Percentiles rank a stretch among this genome's conserved stretches.
Evolutionary conservation across 2,797 vertebrate species (phyloP).

Genomic region (Acanthiza pusilla): DNA sequence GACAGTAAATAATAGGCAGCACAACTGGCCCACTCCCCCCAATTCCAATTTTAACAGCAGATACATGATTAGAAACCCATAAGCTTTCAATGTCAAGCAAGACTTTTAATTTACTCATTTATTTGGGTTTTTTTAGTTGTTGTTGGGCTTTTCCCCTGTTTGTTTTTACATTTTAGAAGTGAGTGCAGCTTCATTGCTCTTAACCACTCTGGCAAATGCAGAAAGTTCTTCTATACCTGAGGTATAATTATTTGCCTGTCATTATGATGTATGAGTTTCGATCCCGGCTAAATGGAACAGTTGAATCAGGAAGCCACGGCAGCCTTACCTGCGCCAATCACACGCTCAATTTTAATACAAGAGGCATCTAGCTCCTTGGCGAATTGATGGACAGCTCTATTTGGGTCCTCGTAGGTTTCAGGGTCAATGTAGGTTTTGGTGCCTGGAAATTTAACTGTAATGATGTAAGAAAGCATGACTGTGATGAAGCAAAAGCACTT

Average conservation of each 20-base stretch:
- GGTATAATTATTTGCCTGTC: constrained; percentile 89
- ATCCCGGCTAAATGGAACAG: constrained; percentile 75
- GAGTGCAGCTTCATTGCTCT: constrained; percentile 61
- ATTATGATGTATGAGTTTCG: constrained; percentile 85
- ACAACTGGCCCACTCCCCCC: not conserved
- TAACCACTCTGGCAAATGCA: constrained; percentile 65
- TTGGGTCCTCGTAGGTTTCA: constrained; percentile 98
- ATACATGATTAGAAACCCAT: constrained; percentile 28
- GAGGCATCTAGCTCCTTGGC: constrained; percentile 99
- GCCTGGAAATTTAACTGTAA: constrained; percentile 99
- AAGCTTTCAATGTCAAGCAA: constrained; percentile 24
- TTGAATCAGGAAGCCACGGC: constrained; percentile 72
- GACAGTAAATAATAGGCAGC: not conserved
- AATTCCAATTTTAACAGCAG: not conserved
- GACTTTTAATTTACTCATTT: constrained; percentile 32
- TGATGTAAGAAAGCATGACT: constrained; percentile 97
- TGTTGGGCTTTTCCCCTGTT: not conserved
- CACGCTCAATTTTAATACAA: constrained; percentile 98
- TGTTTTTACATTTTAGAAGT: constrained; percentile 58
- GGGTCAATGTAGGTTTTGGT: constrained; percentile 99
- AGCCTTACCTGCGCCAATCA: constrained; percentile 97
- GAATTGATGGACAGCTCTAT: constrained; percentile 99
- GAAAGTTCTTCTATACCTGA: constrained; percentile 71
- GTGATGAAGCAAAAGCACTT: constrained; percentile 87
- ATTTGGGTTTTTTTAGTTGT: not conserved